Conservation (phyloP, 2,888 invertebrate species). For the Congeria kusceri region DNA sequence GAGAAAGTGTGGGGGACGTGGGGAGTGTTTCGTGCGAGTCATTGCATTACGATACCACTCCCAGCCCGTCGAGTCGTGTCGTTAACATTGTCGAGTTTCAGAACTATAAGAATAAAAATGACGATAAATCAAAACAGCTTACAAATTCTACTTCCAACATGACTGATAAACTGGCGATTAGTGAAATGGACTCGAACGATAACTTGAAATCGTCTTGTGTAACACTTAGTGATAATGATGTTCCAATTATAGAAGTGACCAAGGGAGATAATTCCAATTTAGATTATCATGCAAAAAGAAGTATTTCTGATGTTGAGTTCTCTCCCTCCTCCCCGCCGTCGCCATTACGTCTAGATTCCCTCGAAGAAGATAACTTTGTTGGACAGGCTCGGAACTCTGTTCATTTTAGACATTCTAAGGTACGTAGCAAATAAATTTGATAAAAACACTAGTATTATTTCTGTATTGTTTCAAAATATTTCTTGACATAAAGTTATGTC, state of each 20-base stretch:
- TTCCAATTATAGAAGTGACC: constrained; percentile 62
- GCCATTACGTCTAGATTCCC: constrained; percentile 39
- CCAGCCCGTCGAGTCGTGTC: constrained; percentile 66
- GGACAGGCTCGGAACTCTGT: constrained; percentile 46
- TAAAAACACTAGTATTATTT: too few relatives aligned
- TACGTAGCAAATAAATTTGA: constrained; percentile 26
- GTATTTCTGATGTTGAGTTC: constrained; percentile 59
- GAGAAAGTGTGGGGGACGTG: constrained; percentile 76
- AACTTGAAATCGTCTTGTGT: constrained; percentile 75
- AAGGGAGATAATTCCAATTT: constrained; percentile 67
- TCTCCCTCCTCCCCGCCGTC: constrained; percentile 51
- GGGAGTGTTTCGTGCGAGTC: constrained; percentile 79
- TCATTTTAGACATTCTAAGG: constrained; percentile 45
- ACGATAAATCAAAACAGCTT: constrained; percentile 65
- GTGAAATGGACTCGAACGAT: constrained; percentile 81
- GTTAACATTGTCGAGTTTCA: constrained; percentile 67
- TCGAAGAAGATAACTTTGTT: constrained; percentile 63
- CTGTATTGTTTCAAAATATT: not conserved
- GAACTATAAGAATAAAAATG: constrained; percentile 62
- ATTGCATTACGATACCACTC: constrained; percentile 67
- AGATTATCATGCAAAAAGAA: constrained; percentile 56
- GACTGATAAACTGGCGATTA: constrained; percentile 14
- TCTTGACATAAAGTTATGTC: too few relatives aligned
- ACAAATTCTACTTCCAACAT: constrained; percentile 50
- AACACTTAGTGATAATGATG: constrained; percentile 35